phyloP scores from a whole-genome alignment of 2,888 invertebrate genomes.

The Caenorhabditis sp. region DNA sequence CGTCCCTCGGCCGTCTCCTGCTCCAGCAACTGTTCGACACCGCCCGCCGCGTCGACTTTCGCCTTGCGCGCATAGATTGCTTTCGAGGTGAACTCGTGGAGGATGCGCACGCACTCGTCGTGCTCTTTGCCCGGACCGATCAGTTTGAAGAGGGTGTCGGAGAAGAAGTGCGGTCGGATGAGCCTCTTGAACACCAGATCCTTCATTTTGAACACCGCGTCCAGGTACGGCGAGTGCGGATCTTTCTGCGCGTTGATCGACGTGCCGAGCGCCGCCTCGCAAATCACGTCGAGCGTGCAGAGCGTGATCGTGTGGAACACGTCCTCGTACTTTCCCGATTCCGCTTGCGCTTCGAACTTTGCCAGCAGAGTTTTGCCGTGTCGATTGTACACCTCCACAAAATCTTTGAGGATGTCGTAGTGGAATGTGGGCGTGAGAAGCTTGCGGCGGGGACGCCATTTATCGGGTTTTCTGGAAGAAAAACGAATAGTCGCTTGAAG shows the following conservation, averaged over 20 bases:
- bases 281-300: conserved; percentile 81
- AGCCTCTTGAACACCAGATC: conserved; percentile 78
- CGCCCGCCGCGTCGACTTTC: conserved; percentile 71
- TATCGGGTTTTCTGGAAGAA: conserved; percentile 76
- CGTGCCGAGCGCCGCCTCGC: conserved; percentile 79
- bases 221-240: conserved; percentile 73
- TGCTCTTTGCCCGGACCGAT: conserved; percentile 80
- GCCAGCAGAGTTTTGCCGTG: conserved; percentile 79
- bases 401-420: conserved; percentile 81
- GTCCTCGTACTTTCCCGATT: conserved; percentile 62
- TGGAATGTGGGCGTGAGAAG: conserved; percentile 81
- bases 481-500: not conserved
- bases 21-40: conserved; percentile 65
- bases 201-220: conserved; percentile 78
- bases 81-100: conserved; percentile 81
- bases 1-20: conserved; percentile 67
- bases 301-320: conserved; percentile 78
- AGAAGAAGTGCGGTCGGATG: conserved; percentile 80
- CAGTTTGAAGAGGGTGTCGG: conserved; percentile 80
- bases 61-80: conserved; percentile 66
- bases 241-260: conserved; percentile 76
- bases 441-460: conserved; percentile 80
- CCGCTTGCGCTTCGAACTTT: conserved; percentile 70
- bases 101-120: conserved; percentile 79
- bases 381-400: conserved; percentile 80